Base-by-base conservation (phyloP, 2,113 vertebrate species). In the Dryoscopus gambensis region DNA sequence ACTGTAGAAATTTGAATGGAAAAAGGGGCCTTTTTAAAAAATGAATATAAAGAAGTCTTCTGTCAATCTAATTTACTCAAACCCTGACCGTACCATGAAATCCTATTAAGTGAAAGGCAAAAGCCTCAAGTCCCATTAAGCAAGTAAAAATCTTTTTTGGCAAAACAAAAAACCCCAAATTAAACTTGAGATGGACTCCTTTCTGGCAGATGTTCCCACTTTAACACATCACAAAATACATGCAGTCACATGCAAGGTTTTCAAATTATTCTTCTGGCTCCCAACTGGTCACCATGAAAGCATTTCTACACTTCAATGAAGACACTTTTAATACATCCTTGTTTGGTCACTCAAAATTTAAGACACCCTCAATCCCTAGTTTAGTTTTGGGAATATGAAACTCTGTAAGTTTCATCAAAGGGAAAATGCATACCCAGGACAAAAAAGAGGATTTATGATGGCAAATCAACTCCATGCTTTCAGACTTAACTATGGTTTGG, bases 61-160 rank as follows among this genome's bases (percentile, higher is more conserved):
- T 57, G 81, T 89, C 91, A 89, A 75, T 47, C 37, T 73, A 31
- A 91, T 93, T 94, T 82, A 91, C 74, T 73, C 46, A 91, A 93
- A 76, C 82, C 70, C 81, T 50, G 18, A 91, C 50, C 3, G 0
- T 69, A 87, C 22, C 40, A 60, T 42, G 37, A 96, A 96, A 94
- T 91, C 91, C 65, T 62, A 62, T 79, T 91, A 94, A 73, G 92
- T 27, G 40, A 87, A 95, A 50, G 55, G 53, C 53, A 79, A 95
- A 97, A 91, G 4, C 8, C 33, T 78, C 70, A 90, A 75, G 65
- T 64, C 17, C 21, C 56, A 78, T 56, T 92, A 82, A 94, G 88
- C 31, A 89, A 81, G 89, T 11, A 89, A 31, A 92, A 91, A 52
- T 7, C 27, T 80, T 84, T 70, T 35, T 71, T 70, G 49, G 44